Evolutionary conservation across 2,797 vertebrate genomes (phyloP).

Genomic region (Sebastes miniatus): DNA sequence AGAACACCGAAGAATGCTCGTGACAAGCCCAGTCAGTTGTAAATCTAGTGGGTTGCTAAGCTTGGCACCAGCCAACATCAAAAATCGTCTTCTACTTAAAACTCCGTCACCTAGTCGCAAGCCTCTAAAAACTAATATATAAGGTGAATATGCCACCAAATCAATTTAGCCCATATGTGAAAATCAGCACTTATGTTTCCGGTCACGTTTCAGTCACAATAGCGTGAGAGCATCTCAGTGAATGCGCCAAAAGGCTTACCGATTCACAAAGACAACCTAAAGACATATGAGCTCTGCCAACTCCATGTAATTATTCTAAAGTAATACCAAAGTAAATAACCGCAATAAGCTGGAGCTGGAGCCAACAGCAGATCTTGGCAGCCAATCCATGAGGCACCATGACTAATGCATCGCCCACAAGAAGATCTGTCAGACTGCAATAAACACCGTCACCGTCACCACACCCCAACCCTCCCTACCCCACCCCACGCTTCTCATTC

Average conservation of each 20-base stretch:
- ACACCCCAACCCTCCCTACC: neutral
- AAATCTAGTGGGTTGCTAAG: neutral
- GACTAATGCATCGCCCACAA: constrained; percentile 51
- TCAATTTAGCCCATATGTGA: neutral
- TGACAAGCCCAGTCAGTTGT: neutral
- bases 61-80: neutral
- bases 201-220: neutral
- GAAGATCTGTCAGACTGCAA: constrained; percentile 37
- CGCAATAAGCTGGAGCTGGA: constrained; percentile 13
- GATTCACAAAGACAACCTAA: neutral
- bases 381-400: constrained; percentile 29
- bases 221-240: neutral
- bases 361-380: constrained; percentile 42
- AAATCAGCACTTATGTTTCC: neutral
- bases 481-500: neutral
- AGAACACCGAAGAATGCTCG: neutral
- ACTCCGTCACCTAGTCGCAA: neutral
- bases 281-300: constrained; percentile 3
- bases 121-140: neutral
- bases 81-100: neutral
- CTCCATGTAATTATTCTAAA: constrained; percentile 10
- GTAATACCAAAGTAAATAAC: constrained; percentile 24
- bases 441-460: constrained; percentile 2
- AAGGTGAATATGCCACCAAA: neutral
- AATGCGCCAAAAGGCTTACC: neutral